These are phyloP conservation scores for Gopherus flavomarginatus DNA, from an alignment of 2,113 vertebrate species.

Conservation along the genomic window DNA sequence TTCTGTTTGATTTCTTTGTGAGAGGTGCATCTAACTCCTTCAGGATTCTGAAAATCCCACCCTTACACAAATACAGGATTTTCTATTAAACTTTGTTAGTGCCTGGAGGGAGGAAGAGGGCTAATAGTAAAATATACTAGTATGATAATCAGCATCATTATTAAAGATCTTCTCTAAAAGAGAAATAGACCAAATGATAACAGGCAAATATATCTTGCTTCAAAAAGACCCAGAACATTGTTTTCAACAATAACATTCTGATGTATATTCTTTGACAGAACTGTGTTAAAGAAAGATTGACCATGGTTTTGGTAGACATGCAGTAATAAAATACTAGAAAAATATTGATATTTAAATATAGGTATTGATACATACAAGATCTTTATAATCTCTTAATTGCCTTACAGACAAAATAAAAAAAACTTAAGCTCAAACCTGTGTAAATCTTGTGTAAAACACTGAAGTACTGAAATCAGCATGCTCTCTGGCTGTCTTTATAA, in stretches of 20 bases:
- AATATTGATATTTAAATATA: constrained; percentile 1
- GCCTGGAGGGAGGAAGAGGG: too few relatives aligned
- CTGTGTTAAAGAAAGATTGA: background rate
- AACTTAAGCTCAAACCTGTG: background rate
- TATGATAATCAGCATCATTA: background rate
- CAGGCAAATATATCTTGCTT: background rate
- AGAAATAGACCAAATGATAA: background rate
- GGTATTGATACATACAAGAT: background rate
- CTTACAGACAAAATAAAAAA: constrained; percentile 1
- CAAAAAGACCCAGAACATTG: background rate
- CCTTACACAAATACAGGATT: background rate
- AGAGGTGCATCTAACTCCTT: background rate
- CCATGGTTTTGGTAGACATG: background rate
- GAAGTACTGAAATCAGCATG: background rate
- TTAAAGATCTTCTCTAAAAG: background rate
- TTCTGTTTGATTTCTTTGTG: background rate
- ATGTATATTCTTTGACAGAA: background rate
- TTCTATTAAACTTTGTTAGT: background rate
- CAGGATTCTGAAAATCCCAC: background rate
- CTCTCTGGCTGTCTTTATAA: background rate
- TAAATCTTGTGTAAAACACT: background rate
- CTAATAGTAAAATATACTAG: background rate
- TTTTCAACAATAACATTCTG: background rate
- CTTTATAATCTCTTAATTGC: background rate
- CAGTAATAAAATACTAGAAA: background rate